A percentile compares a stretch with the other conserved stretches of the same genome.
Conservation (phyloP, 1,140 invertebrate genomes). For the Heliothis subflexa region DNA sequence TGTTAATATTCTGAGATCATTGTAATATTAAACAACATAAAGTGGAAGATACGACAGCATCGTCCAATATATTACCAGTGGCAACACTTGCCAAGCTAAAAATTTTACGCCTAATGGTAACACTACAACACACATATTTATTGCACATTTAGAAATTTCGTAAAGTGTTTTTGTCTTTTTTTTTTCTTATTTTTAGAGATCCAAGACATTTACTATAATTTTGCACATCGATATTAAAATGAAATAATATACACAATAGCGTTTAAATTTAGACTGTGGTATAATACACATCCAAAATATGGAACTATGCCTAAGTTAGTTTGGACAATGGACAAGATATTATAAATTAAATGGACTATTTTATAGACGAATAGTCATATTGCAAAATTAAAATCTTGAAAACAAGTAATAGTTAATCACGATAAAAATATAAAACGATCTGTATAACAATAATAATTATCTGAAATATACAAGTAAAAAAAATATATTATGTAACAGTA, state of each 20-base stretch:
- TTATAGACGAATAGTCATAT: slow-evolving; percentile 64
- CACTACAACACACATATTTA: slow-evolving; percentile 87
- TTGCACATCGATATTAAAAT: slow-evolving; percentile 84
- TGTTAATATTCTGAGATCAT: slow-evolving; percentile 77
- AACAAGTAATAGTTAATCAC: slow-evolving; percentile 75
- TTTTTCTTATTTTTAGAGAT: slow-evolving; percentile 84
- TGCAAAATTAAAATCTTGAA: slow-evolving; percentile 76
- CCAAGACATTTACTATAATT: slow-evolving; percentile 86
- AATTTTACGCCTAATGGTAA: slow-evolving; percentile 85
- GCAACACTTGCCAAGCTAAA: slow-evolving; percentile 76
- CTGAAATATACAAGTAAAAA: slow-evolving; percentile 84
- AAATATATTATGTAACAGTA: slow-evolving; percentile 84
- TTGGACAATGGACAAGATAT: slow-evolving; percentile 84
- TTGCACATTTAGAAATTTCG: slow-evolving; percentile 87
- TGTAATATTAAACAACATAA: slow-evolving; percentile 71
- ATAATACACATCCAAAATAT: slow-evolving; percentile 85
- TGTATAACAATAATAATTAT: slow-evolving; percentile 84
- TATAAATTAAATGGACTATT: slow-evolving; percentile 79
- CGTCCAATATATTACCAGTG: slow-evolving; percentile 63
- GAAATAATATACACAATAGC: slow-evolving; percentile 86
- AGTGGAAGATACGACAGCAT: slow-evolving; percentile 66
- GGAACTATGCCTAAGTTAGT: slow-evolving; percentile 83
- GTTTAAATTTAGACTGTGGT: slow-evolving; percentile 81
- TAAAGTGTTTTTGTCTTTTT: slow-evolving; percentile 85
- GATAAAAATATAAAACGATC: slow-evolving; percentile 83